A percentile compares a stretch with the other conserved stretches of the same genome.
Evolutionary conservation across 2,888 invertebrate genomes (phyloP).

Genomic region (Ecliptopera silaceata): DNA sequence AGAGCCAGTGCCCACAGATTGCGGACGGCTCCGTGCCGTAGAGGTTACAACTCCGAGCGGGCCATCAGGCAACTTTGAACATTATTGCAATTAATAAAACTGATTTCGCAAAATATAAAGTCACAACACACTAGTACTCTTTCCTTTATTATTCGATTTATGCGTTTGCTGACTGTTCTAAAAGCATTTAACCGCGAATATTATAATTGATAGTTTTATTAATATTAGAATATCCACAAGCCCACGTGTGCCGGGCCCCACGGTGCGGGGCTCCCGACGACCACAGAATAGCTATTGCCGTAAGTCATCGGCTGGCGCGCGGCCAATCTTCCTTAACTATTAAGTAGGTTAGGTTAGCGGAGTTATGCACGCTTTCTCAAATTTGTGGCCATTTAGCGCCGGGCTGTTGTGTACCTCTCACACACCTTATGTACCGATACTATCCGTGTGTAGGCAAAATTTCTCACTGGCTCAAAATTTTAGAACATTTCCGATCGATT

Average conservation of each 20-base stretch:
- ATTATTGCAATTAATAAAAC: no score
- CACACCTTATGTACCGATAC: no score
- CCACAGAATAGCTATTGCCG: slow-evolving; percentile 15
- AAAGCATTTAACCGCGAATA: no score
- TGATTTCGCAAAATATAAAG: no score
- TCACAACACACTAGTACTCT: no score
- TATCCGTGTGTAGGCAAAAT: no score
- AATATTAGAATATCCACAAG: neutral
- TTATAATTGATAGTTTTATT: no score
- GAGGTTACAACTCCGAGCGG: neutral
- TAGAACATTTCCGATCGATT: no score
- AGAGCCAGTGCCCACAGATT: neutral
- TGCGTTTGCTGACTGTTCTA: no score
- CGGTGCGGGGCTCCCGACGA: neutral
- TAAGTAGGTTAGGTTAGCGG: slow-evolving; percentile 28
- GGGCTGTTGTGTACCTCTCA: neutral
- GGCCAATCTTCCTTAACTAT: slow-evolving; percentile 35
- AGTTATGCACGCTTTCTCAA: slow-evolving; percentile 21
- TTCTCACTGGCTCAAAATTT: no score
- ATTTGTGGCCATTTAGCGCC: slow-evolving; percentile 23
- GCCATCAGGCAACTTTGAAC: no score
- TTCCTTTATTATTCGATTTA: no score
- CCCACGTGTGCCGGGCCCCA: neutral
- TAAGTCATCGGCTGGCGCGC: slow-evolving; percentile 31
- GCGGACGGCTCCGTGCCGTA: neutral